Evolutionary conservation across 1,140 invertebrate genomes (phyloP), one percentile per base, ranked within the genome.

Genomic region (Hycleus phaleratus): DNA sequence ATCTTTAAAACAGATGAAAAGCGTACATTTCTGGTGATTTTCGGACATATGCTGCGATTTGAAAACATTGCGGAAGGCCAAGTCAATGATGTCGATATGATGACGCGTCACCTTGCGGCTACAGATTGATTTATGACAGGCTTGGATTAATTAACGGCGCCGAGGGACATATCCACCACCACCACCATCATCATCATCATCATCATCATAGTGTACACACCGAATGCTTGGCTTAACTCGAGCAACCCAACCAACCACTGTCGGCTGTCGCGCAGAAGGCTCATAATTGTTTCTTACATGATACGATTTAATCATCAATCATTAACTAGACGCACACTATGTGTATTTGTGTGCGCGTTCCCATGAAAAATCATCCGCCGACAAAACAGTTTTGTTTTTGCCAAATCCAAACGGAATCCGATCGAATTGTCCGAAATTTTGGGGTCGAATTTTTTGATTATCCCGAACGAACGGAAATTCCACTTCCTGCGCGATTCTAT

Each of bases 41-140:
- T 32, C 7, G 32, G 55, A 60, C 58, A 60, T 60, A 55, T 60
- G 58, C 58, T 46, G 51, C 39, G 32, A 46, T 47, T 55, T 60
- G 49, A 55, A 58, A 65, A 62, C 62, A 62, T 67, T 58, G 59
- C 58, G 58, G 60, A 67, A 60, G 63, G 62, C 54, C 67, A 66
- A 63, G 68, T 71, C 69, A 71, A 70, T 71, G 67, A 71, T 70
- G 67, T 70, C 70, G 64, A 71, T 71, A 71, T 71, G 68, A 71
- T 71, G 70, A 66, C 65, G 69, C 68, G 68, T 69, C 70, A 70
- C 68, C 70, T 71, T 71, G 68, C 64, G 67, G 67, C 64, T 68
- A 66, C 68, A 68, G 64, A 71, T 70, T 71, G 70, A 71, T 71
- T 71, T 70, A 71, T 71, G 68, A 66, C 61, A 59, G 62, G 55